Conservation (phyloP, 2,797 vertebrate genomes). For the Benthosema pterotum region DNA sequence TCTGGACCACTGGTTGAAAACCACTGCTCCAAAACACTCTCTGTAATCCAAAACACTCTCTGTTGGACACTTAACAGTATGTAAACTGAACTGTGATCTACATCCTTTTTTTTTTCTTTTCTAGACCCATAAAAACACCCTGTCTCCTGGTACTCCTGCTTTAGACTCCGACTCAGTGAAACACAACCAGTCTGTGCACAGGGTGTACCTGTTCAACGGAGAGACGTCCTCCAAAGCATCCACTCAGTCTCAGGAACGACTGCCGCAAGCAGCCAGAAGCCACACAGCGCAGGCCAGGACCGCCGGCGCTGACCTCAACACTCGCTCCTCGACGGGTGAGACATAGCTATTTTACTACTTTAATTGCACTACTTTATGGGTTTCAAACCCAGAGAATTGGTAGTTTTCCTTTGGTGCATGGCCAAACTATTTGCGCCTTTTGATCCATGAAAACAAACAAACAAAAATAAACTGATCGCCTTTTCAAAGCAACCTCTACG, state of each 20-base stretch:
- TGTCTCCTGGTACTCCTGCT: constrained; percentile 46
- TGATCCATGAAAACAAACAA: no score
- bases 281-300: constrained; percentile 53
- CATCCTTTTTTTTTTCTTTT: not conserved
- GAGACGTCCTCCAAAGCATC: constrained; percentile 49
- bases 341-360: no score
- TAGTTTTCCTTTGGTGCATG: no score
- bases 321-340: constrained; percentile 67
- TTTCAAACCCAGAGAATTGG: no score
- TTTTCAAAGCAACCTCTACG: no score
- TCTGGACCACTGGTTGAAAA: no score
- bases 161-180: constrained; percentile 62
- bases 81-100: not conserved
- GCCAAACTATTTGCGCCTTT: no score
- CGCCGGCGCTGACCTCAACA: constrained; percentile 43
- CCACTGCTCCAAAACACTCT: no score
- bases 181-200: constrained; percentile 57
- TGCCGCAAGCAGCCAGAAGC: constrained; percentile 39
- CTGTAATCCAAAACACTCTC: not conserved
- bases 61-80: not conserved
- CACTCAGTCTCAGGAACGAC: constrained; percentile 49
- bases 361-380: no score
- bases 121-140: constrained; percentile 53
- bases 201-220: constrained; percentile 41
- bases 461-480: no score